Conservation (phyloP, 2,888 invertebrate species). For the Zhengitettix transpicula region DNA sequence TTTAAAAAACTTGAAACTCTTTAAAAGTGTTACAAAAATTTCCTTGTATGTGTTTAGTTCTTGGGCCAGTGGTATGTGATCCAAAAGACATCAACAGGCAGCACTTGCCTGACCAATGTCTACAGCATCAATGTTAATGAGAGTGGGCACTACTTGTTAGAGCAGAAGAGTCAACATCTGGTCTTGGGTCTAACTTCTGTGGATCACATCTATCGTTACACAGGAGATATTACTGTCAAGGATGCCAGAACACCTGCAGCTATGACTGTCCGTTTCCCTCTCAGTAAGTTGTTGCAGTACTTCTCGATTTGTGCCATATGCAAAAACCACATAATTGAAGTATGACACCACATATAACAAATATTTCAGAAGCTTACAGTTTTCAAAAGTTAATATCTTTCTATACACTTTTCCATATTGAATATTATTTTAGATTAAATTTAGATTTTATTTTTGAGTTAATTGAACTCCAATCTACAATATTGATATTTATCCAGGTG, state of each 20-base stretch:
- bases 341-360: not conserved
- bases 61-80: constrained; percentile 67
- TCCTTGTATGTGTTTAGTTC: constrained; percentile 33
- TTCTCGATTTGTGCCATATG: not conserved
- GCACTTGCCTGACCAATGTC: constrained; percentile 63
- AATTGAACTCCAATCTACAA: not conserved
- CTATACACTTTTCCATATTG: not conserved
- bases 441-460: not conserved
- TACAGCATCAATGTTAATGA: constrained; percentile 47
- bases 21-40: no score
- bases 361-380: not conserved
- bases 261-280: constrained; percentile 61
- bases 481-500: constrained; percentile 31
- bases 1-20: no score
- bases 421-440: not conserved
- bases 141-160: constrained; percentile 48
- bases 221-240: constrained; percentile 47
- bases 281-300: constrained; percentile 43
- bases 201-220: constrained; percentile 65
- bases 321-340: not conserved
- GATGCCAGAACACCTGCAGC: constrained; percentile 33
- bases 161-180: constrained; percentile 54
- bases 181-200: constrained; percentile 47
- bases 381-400: not conserved
- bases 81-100: constrained; percentile 67